These are phyloP conservation scores for Mongoloraphidia duomilia DNA, from an alignment of 2,888 invertebrate genomes.

Conservation along the genomic window DNA sequence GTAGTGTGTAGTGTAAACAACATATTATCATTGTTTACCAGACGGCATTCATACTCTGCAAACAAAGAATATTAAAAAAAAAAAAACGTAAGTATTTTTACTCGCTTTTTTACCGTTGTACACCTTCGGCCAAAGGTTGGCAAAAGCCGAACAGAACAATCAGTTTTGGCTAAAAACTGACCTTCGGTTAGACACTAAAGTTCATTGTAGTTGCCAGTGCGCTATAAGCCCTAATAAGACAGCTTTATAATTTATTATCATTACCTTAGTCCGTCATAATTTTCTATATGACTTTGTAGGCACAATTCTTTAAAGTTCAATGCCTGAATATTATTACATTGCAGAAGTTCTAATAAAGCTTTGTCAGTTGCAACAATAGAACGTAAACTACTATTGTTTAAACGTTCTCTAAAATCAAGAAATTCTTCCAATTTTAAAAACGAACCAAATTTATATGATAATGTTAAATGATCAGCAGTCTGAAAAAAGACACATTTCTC, in stretches of 20 bases:
- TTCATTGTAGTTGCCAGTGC: too few relatives aligned
- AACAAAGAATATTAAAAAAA: too few relatives aligned
- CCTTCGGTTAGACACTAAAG: too few relatives aligned
- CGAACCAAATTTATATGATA: conserved; percentile 88
- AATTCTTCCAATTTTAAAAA: conserved; percentile 87
- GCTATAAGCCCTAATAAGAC: too few relatives aligned
- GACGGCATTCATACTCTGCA: too few relatives aligned
- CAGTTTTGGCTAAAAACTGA: too few relatives aligned
- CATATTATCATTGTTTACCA: too few relatives aligned
- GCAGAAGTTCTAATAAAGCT: conserved; percentile 51
- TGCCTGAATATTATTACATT: conserved; percentile 34
- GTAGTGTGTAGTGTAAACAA: too few relatives aligned
- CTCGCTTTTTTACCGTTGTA: too few relatives aligned
- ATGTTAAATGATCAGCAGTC: conserved; percentile 82
- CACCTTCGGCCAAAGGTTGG: too few relatives aligned
- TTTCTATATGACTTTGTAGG: conserved; percentile 41
- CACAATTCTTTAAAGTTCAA: conserved; percentile 43
- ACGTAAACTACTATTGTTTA: conserved; percentile 71
- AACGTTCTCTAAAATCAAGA: conserved; percentile 63
- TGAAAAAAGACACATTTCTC: conserved; percentile 26
- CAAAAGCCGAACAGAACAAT: too few relatives aligned
- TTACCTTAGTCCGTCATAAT: conserved; percentile 39
- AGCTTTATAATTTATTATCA: not conserved
- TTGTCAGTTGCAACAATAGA: conserved; percentile 49
- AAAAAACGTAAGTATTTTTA: too few relatives aligned